Base-by-base conservation (phyloP, 2,888 invertebrate genomes). In the Tolmerus cingulatus region DNA sequence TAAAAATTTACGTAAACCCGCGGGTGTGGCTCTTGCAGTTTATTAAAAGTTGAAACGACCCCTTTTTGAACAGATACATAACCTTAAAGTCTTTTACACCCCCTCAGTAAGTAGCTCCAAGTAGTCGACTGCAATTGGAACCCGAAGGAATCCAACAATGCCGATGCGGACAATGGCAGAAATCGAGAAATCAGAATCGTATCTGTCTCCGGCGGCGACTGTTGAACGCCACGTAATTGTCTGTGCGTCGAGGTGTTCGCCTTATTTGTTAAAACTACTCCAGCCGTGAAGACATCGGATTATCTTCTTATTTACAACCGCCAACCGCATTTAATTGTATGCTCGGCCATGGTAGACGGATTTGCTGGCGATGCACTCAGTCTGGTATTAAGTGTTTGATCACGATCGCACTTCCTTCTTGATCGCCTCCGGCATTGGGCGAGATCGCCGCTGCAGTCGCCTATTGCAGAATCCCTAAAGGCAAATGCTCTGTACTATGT, bases 231-330 rank as follows among this genome's bases (percentile, higher is more conserved):
- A 12, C 27, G 82, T 82, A 82, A 82, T 57, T 82, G 66, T 82
- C 57, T 82, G 82, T 82, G 82, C 82, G 66, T 57, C 37, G 82
- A 86, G 77, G 86, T 86, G 86, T 86, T 86, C 77, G 30, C 55
- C 74, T 66, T 77, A 86, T 86, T 86, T 86, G 86, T 86, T 86
- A 76, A 86, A 86, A 86, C 34, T 51, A 77, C 77, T 30, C 77
- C 34, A 77, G 86, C 86, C 86, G 86, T 86, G 86, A 86, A 86
- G 77, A 86, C 77, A 86, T 86, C 77, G 86, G 86, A 86, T 86
- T 86, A 86, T 86, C 77, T 51, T 86, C 77, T 86, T 77, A 86
- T 86, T 77, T 82, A 82, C 82, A 82, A 82, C 82, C 82, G 82
- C 82, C 82, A 82, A 82, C 82, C 82, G 82, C 82, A 66, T 82